Percentiles rank a stretch among this genome's conserved stretches.
These are phyloP conservation scores for Galaxea fascicularis DNA, from an alignment of 92 coral and sea anemone genomes.

Conservation along the genomic window DNA sequence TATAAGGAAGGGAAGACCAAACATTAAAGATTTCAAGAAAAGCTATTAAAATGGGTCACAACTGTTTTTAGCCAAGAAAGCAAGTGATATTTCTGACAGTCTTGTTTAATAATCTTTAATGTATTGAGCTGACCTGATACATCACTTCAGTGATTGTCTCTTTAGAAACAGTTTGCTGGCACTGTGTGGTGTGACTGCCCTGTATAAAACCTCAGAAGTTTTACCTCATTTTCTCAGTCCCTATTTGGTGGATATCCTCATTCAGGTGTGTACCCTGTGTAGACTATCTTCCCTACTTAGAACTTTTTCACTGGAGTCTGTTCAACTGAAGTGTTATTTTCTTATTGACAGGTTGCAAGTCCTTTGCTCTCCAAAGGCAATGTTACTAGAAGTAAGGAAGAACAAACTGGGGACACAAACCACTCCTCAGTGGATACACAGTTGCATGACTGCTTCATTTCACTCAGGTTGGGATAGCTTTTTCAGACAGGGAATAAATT, in stretches of 20 bases:
- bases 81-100: no score
- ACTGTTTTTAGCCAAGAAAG: no score
- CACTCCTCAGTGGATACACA: slow-evolving; percentile 57
- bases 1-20: neutral
- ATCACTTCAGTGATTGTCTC: neutral
- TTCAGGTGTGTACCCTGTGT: slow-evolving; percentile 68
- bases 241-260: slow-evolving; percentile 73
- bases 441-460: slow-evolving; percentile 46
- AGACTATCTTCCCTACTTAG: no score
- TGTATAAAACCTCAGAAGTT: slow-evolving; percentile 77
- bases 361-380: slow-evolving; percentile 37
- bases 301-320: no score
- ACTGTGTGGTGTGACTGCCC: slow-evolving; percentile 80
- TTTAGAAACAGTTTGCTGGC: slow-evolving; percentile 72
- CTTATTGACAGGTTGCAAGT: slow-evolving; percentile 46
- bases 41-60: neutral
- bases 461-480: slow-evolving; percentile 46
- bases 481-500: no score
- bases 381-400: slow-evolving; percentile 4
- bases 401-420: slow-evolving; percentile 36
- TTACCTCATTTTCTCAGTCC: slow-evolving; percentile 95
- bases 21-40: neutral
- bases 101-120: no score
- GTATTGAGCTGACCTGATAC: no score
- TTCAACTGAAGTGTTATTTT: neutral